These are phyloP conservation scores for Chrysemys picta DNA, from an alignment of 2,113 vertebrate genomes.

Conservation along the genomic window DNA sequence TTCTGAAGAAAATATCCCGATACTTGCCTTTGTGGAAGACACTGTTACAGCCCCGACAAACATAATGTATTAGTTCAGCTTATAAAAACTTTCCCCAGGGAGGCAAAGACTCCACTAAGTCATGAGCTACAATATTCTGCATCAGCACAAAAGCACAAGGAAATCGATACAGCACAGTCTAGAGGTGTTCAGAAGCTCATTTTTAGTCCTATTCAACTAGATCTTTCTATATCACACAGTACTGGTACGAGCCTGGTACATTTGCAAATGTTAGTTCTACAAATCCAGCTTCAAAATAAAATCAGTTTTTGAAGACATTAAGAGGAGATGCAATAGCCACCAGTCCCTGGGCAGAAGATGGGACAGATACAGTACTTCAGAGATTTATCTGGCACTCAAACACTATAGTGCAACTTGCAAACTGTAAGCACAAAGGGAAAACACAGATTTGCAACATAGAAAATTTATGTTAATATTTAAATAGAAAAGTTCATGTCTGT, in stretches of 20 bases:
- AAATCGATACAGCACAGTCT: not conserved
- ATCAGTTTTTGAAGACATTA: not conserved
- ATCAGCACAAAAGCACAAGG: conserved; percentile 12
- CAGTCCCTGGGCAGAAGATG: conserved; percentile 7
- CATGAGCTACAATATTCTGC: conserved; percentile 45
- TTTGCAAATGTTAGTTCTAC: conserved; percentile 28
- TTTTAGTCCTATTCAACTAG: conserved; percentile 7
- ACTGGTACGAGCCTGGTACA: not conserved
- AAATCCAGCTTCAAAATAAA: conserved; percentile 35
- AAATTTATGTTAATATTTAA: not conserved
- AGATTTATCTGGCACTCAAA: conserved; percentile 20
- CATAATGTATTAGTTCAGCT: conserved; percentile 50
- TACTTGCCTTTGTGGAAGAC: conserved; percentile 29
- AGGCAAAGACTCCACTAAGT: conserved; percentile 59
- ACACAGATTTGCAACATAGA: conserved; percentile 21
- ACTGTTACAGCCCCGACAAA: conserved; percentile 24
- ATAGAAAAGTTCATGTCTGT: conserved; percentile 37
- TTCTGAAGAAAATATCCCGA: conserved; percentile 14
- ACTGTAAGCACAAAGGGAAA: not conserved
- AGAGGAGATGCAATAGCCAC: not conserved
- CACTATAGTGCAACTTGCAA: not conserved
- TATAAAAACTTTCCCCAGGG: conserved; percentile 73
- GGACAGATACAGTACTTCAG: conserved; percentile 1
- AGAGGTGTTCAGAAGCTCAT: conserved; percentile 19
- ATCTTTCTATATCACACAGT: not conserved